These are phyloP conservation scores for Lophius americanus DNA, from an alignment of 2,797 vertebrate genomes.

Conservation along the genomic window DNA sequence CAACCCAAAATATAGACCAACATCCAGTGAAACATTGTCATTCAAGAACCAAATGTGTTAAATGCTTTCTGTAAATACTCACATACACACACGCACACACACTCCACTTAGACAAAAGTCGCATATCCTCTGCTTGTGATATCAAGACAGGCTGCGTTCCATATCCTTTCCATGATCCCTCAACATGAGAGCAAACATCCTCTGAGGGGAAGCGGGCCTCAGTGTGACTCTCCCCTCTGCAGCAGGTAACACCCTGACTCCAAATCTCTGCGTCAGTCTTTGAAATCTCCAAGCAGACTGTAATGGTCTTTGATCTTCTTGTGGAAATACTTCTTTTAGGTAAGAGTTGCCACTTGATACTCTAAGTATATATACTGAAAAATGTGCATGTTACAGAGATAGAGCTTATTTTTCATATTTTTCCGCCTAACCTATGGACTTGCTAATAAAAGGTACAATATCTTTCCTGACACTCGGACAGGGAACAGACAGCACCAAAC, in stretches of 20 bases:
- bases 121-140: slow-evolving; percentile 73
- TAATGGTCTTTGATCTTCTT: not conserved
- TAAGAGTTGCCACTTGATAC: not conserved
- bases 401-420: not conserved
- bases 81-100: slow-evolving; percentile 10
- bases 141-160: slow-evolving; percentile 48
- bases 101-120: slow-evolving; percentile 53
- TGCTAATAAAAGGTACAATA: not conserved
- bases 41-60: slow-evolving; percentile 8
- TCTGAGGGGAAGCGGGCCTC: slow-evolving; percentile 67
- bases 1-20: not conserved
- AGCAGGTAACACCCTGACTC: slow-evolving; percentile 66
- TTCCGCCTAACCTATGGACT: slow-evolving; percentile 26
- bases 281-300: slow-evolving; percentile 4
- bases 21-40: slow-evolving; percentile 1
- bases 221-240: slow-evolving; percentile 51
- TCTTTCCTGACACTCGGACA: slow-evolving; percentile 4
- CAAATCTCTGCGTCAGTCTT: not conserved
- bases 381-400: not conserved
- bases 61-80: not conserved
- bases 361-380: not conserved
- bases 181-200: slow-evolving; percentile 66
- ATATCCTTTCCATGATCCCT: slow-evolving; percentile 70
- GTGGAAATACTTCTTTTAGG: slow-evolving; percentile 10
- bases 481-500: slow-evolving; percentile 12